phyloP scores from a whole-genome alignment of 2,797 vertebrate genomes.

The Propithecus perrieri region DNA sequence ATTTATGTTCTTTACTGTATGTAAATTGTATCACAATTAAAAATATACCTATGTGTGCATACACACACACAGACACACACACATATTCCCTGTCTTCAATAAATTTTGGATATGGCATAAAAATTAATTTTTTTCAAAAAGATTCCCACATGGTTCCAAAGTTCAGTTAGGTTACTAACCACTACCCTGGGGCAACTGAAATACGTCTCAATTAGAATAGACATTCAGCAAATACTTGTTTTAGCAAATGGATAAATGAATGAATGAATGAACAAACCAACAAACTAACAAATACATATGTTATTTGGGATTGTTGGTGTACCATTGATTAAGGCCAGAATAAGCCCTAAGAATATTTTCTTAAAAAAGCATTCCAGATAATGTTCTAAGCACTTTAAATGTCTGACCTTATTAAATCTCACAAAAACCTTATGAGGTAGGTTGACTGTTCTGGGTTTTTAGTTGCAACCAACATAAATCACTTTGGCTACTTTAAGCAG shows the following conservation, averaged over 20 bases:
- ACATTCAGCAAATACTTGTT: neutral
- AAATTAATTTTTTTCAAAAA: neutral
- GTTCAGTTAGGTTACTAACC: neutral
- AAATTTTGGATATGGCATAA: neutral
- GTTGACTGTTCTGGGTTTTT: neutral
- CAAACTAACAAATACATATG: neutral
- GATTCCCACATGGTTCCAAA: neutral
- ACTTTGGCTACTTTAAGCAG: neutral
- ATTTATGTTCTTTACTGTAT: conserved; percentile 17
- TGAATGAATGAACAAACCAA: neutral
- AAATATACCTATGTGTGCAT: neutral
- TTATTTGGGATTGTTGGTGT: neutral
- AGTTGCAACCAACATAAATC: neutral
- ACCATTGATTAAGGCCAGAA: neutral
- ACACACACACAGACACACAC: neutral
- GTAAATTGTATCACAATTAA: neutral
- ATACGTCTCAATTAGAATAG: neutral
- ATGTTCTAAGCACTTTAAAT: neutral
- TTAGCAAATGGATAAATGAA: neutral
- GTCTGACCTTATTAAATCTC: neutral
- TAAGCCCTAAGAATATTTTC: neutral
- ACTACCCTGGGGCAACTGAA: neutral
- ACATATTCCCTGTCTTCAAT: neutral
- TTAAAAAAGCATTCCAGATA: neutral
- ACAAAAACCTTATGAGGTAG: neutral